Base-by-base conservation (phyloP, 2,797 vertebrate genomes). In the Scolopax bukidnonensis region DNA sequence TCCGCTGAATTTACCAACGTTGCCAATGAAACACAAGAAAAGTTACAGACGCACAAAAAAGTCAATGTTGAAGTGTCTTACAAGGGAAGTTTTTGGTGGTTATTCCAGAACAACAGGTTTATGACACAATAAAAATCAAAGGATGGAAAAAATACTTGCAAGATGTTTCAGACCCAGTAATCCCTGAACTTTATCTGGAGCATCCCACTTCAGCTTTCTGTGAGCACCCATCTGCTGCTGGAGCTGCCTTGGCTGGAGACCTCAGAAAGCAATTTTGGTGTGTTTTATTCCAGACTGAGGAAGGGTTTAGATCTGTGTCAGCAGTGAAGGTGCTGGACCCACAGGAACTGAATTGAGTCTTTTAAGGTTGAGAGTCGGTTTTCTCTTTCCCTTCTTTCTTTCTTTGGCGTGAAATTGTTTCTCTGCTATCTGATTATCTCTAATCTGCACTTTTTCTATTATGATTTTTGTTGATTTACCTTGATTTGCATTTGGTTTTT, bases 401-500 rank as follows among this genome's bases (percentile, higher is more conserved):
- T 77, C 82, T 85, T 87, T 61, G 32, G 25, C 25, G 1, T 84
- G 38, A 95, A 89, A 61, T 95, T 92, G 53, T 92, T 96, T 97
- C 61, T 78, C 79, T 82, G 45, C 87, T 67, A 74, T 96, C 69
- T 94, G 87, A 88, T 96, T 94, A 89, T 94, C 59, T 94, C 79
- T 89, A 81, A 96, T 92, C 53, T 94, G 43, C 74, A 87, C 92
- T 25, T 89, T 87, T 53, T 61, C 73, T 83, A 45, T 95, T 77
- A 74, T 21, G 65, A 15, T 94, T 97, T 89, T 92, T 92, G 83
- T 96, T 97, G 90, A 87, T 96, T 96, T 96, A 75, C 86, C 76
- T 96, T 95, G 90, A 96, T 95, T 95, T 95, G 69, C 91, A 60
- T 95, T 93, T 84, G 69, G 3, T 68, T 97, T 96, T 93, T 24